A percentile compares a stretch with the other conserved stretches of the same genome.
These are phyloP conservation scores for Hofmannophila pseudospretella DNA, from an alignment of 2,888 invertebrate genomes.

Conservation along the genomic window DNA sequence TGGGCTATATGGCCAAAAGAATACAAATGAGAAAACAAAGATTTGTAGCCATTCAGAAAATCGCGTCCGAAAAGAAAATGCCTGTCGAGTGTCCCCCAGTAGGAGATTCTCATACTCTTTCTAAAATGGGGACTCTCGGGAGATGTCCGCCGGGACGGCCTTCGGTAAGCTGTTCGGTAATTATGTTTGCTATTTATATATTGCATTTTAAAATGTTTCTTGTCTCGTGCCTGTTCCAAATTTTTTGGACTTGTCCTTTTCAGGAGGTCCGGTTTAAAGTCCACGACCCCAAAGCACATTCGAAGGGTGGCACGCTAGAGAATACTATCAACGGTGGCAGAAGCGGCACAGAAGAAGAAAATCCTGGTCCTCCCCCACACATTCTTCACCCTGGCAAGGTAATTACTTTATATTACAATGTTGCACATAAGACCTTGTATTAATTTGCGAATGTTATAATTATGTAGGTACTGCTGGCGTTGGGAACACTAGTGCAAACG, in stretches of 20 bases:
- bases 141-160: slow-evolving; percentile 73
- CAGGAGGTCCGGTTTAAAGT: slow-evolving; percentile 98
- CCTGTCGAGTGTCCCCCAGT: slow-evolving; percentile 87
- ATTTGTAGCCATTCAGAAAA: slow-evolving; percentile 93
- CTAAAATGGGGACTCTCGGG: slow-evolving; percentile 88
- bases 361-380: slow-evolving; percentile 83
- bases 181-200: slow-evolving; percentile 17
- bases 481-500: too few species aligned
- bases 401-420: slow-evolving; percentile 25
- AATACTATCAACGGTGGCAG: slow-evolving; percentile 92
- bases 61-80: slow-evolving; percentile 94
- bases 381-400: slow-evolving; percentile 92
- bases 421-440: too few species aligned
- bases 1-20: slow-evolving; percentile 98
- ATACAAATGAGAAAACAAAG: slow-evolving; percentile 97
- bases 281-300: slow-evolving; percentile 95
- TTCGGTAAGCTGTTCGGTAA: slow-evolving; percentile 55
- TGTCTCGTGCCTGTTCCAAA: slow-evolving; percentile 6
- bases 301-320: slow-evolving; percentile 93
- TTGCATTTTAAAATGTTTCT: slow-evolving; percentile 3
- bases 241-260: slow-evolving; percentile 28
- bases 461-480: too few species aligned
- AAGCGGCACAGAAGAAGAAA: slow-evolving; percentile 80
- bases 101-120: slow-evolving; percentile 82
- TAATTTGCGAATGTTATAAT: too few species aligned